phyloP scores from a whole-genome alignment of 2,888 invertebrate species.

The Drosophila emarginata region DNA sequence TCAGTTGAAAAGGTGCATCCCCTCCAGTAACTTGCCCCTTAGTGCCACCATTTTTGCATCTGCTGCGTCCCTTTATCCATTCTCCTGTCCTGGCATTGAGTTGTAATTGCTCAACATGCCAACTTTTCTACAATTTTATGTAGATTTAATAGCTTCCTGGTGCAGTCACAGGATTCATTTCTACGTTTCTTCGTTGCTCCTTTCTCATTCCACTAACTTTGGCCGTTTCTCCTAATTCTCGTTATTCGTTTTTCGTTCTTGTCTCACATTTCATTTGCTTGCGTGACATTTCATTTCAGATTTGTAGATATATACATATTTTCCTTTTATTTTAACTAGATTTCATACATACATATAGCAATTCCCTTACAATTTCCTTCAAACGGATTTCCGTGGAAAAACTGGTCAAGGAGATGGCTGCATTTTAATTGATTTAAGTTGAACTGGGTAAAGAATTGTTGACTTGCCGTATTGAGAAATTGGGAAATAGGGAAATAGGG shows the following conservation, averaged over 20 bases:
- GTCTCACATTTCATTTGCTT: constrained; percentile 69
- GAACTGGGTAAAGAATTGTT: constrained; percentile 32
- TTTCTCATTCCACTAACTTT: neutral
- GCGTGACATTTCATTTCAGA: constrained; percentile 73
- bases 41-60: too few relatives aligned
- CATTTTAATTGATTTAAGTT: constrained; percentile 60
- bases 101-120: constrained; percentile 77
- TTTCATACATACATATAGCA: constrained; percentile 50
- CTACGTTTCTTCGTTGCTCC: neutral
- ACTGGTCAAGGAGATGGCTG: constrained; percentile 1
- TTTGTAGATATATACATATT: constrained; percentile 29
- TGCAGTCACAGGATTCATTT: constrained; percentile 40
- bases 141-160: constrained; percentile 76
- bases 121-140: constrained; percentile 74
- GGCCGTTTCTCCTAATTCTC: neutral
- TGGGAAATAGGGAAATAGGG: too few relatives aligned
- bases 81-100: constrained; percentile 44
- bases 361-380: constrained; percentile 23
- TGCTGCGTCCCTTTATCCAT: neutral
- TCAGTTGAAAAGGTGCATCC: constrained; percentile 67
- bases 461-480: constrained; percentile 4
- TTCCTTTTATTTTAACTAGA: constrained; percentile 32
- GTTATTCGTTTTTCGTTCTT: constrained; percentile 39
- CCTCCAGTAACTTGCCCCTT: neutral
- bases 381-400: neutral